Evolutionary conservation across 2,888 invertebrate species (phyloP), one percentile per base, ranked within the genome.

Genomic region (Therioaphis trifolii): DNA sequence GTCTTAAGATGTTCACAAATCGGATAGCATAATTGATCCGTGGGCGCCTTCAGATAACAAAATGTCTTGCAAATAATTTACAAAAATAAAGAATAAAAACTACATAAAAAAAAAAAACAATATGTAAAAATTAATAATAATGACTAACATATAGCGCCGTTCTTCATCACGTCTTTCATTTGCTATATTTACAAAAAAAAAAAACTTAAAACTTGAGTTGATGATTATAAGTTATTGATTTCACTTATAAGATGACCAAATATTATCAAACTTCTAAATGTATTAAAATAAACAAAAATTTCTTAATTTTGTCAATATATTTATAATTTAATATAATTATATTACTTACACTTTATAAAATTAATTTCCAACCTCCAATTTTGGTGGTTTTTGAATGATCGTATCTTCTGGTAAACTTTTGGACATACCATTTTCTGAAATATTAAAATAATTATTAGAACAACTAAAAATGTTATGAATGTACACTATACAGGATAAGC

Each of bases 1-100:
- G 82, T 82, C 82, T 82, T 82, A 74, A 49, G 82, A 82, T 82
- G 74, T 82, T 82, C 40, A 82, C 82, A 66, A 63, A 74, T 82
- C 66, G 82, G 82, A 82, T 82, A 82, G 52, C 7, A 35, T 63
- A 82, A 63, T 61, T 74, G 49, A 82, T 82, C 72, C 72, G 74
- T 74, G 82, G 72, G 72, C 72, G 82, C 74, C 80, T 82, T 82
- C 35, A 82, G 63, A 82, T 74, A 82, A 82, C 82, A 82, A 63
- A 80, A 61, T 55, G 40, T 35, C 61, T 79, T 29, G 35, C 55
- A 61, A 72, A 82, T 46, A 79, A 72, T 66, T 82, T 82, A 82
- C 52, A 82, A 82, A 82, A 74, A 82, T 74, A 79, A 80, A 69
- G 55, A 79, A 80, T 80, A 71, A 82, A 76, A 72, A 82, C 82